These are phyloP conservation scores for Leucophora obtusa DNA, from an alignment of 2,888 invertebrate species.

Conservation along the genomic window DNA sequence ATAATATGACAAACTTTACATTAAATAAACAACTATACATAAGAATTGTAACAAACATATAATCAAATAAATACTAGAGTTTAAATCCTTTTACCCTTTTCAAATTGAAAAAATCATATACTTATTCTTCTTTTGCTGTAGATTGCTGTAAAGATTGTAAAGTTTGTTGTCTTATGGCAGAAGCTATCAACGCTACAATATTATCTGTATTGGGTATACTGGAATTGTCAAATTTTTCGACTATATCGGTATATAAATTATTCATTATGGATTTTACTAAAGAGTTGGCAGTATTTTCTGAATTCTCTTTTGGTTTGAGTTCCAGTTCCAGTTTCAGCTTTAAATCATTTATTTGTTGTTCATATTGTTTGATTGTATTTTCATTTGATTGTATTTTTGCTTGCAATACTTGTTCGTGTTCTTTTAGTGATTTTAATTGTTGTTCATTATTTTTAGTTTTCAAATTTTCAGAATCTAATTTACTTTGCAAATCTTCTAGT, in stretches of 20 bases:
- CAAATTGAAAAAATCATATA: not conserved
- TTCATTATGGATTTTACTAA: constrained; percentile 71
- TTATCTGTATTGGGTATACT: constrained; percentile 65
- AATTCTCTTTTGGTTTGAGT: constrained; percentile 7
- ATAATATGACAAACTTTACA: constrained; percentile 7
- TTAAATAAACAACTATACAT: not conserved
- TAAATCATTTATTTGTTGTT: constrained; percentile 26
- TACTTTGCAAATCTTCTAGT: constrained; percentile 16
- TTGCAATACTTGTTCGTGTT: constrained; percentile 31
- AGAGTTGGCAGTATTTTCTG: constrained; percentile 11
- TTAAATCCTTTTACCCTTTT: not conserved
- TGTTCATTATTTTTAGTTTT: constrained; percentile 19
- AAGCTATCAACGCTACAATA: constrained; percentile 68
- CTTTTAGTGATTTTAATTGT: constrained; percentile 21
- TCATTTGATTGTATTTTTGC: constrained; percentile 15
- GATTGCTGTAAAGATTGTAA: constrained; percentile 66
- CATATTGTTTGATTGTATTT: constrained; percentile 16
- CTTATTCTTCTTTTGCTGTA: constrained; percentile 7
- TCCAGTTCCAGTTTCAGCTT: constrained; percentile 25
- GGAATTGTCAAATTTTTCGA: constrained; percentile 58
- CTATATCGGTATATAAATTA: constrained; percentile 69
- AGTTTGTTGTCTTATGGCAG: constrained; percentile 70
- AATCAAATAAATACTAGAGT: constrained; percentile 27
- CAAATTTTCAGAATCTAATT: constrained; percentile 23
- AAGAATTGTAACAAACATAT: not conserved